A percentile compares a stretch with the other conserved stretches of the same genome.
phyloP scores from a whole-genome alignment of 2,888 invertebrate genomes.

The Cordilura impudica region DNA sequence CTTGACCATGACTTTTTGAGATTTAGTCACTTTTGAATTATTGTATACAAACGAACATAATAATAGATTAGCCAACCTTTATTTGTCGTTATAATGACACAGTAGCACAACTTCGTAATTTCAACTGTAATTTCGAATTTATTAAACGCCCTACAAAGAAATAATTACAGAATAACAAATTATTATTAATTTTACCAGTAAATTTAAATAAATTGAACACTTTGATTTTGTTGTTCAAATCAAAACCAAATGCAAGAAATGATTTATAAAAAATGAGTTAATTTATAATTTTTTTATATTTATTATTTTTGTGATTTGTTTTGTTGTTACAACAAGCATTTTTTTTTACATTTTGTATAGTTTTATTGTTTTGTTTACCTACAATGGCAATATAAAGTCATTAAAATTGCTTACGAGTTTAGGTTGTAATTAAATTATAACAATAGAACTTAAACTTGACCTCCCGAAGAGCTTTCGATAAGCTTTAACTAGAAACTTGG shows the following conservation, averaged over 20 bases:
- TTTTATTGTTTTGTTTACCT: background rate
- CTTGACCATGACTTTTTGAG: constrained; percentile 51
- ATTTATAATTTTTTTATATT: constrained; percentile 7
- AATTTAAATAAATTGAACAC: constrained; percentile 27
- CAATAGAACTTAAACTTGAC: constrained; percentile 47
- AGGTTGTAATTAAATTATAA: constrained; percentile 39
- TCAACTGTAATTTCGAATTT: constrained; percentile 3
- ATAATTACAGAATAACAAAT: constrained; percentile 6
- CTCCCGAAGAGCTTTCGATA: constrained; percentile 3
- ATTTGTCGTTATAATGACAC: constrained; percentile 50
- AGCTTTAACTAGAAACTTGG: background rate
- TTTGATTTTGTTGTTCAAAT: constrained; percentile 22
- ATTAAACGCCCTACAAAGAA: constrained; percentile 24
- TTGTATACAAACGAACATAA: constrained; percentile 25
- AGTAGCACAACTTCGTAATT: constrained; percentile 25
- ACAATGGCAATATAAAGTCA: constrained; percentile 21
- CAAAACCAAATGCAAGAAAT: constrained; percentile 9
- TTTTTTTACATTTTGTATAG: background rate
- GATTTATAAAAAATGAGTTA: background rate
- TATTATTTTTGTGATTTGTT: constrained; percentile 10
- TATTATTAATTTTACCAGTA: constrained; percentile 24
- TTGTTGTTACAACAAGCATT: background rate
- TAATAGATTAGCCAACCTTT: constrained; percentile 33
- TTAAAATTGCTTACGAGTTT: constrained; percentile 9
- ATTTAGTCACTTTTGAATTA: constrained; percentile 23